Evolutionary conservation across 2,113 vertebrate species (phyloP).

Genomic region (Tor tambroides): DNA sequence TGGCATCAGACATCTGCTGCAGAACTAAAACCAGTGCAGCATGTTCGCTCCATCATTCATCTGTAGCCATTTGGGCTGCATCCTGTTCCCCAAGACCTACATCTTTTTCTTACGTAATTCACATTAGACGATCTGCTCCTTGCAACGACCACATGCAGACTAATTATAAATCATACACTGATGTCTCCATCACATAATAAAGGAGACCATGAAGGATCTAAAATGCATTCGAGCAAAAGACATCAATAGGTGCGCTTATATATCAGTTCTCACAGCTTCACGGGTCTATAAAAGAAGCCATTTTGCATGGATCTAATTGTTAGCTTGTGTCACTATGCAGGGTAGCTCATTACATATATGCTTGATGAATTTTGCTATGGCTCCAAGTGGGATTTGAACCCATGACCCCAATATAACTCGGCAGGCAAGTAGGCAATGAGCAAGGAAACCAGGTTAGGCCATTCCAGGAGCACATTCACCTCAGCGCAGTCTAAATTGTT

Average conservation of each 20-base stretch:
- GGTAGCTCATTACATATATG: constrained; percentile 21
- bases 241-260: not conserved
- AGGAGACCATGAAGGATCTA: not conserved
- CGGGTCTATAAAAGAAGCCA: not conserved
- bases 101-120: constrained; percentile 18
- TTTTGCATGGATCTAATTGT: constrained; percentile 25
- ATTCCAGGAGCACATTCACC: constrained; percentile 37
- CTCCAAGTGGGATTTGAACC: constrained; percentile 33
- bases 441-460: constrained; percentile 25
- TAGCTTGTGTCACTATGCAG: constrained; percentile 18
- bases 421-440: constrained; percentile 31
- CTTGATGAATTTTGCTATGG: constrained; percentile 33
- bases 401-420: constrained; percentile 23
- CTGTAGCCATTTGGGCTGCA: constrained; percentile 35
- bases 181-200: constrained; percentile 19
- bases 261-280: constrained; percentile 7
- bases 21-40: constrained; percentile 51
- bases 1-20: constrained; percentile 60
- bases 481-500: constrained; percentile 27
- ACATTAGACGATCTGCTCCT: constrained; percentile 7
- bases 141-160: not conserved
- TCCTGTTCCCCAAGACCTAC: constrained; percentile 38
- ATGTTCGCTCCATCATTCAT: constrained; percentile 40
- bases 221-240: not conserved
- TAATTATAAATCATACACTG: constrained; percentile 22